phyloP scores from a whole-genome alignment of 2,888 invertebrate genomes.

The Acronicta leporina region DNA sequence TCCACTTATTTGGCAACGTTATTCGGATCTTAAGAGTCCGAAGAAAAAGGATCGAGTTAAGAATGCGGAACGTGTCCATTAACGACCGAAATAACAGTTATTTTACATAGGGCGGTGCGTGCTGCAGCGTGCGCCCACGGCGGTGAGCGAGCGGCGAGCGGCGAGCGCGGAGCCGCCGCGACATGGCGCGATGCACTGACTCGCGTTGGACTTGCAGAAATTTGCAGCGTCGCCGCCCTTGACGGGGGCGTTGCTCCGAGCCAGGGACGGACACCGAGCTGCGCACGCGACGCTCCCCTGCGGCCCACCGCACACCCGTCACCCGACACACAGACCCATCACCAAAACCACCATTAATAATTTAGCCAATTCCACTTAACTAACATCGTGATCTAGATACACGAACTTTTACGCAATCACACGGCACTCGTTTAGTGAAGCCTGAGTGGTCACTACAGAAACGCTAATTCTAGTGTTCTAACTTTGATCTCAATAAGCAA shows the following conservation, averaged over 20 bases:
- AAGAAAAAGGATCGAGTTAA: conserved; percentile 74
- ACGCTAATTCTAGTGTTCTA: conserved; percentile 55
- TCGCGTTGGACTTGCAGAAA: conserved; percentile 87
- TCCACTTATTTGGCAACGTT: conserved; percentile 66
- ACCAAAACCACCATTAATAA: conserved; percentile 60
- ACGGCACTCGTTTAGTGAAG: conserved; percentile 18
- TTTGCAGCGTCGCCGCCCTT: conserved; percentile 89
- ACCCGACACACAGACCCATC: conserved; percentile 62
- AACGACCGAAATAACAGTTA: conserved; percentile 87
- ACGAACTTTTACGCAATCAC: conserved; percentile 14
- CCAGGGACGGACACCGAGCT: conserved; percentile 86
- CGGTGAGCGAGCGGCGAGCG: conserved; percentile 71
- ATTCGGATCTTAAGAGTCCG: conserved; percentile 62
- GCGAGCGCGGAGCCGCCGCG: conserved; percentile 87
- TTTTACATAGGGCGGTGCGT: conserved; percentile 84
- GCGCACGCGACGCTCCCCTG: conserved; percentile 87
- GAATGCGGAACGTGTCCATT: conserved; percentile 87
- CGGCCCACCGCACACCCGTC: conserved; percentile 68
- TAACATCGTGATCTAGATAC: conserved; percentile 49
- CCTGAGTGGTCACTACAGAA: conserved; percentile 32
- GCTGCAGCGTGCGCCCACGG: conserved; percentile 73
- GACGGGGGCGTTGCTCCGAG: conserved; percentile 89
- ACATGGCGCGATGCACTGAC: conserved; percentile 88
- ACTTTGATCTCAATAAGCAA: conserved; percentile 61
- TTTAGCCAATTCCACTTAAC: conserved; percentile 44